Conservation (phyloP, 2,888 invertebrate genomes). For the Ptychoptera albimana region DNA sequence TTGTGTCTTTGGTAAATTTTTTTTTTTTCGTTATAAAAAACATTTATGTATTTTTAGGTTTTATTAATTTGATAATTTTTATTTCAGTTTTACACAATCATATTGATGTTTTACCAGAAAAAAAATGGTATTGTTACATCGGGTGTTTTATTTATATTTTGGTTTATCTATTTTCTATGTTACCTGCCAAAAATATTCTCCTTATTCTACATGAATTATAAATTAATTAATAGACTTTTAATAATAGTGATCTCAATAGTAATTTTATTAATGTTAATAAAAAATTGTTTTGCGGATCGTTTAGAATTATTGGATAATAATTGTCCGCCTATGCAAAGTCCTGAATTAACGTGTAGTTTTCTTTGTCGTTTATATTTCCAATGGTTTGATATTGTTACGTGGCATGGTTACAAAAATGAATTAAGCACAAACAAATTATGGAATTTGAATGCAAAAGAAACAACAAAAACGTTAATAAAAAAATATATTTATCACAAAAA, state of each 20-base stretch:
- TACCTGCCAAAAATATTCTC: constrained; percentile 1
- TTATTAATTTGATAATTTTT: too few relatives aligned
- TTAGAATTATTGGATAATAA: neutral
- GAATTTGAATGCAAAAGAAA: constrained; percentile 34
- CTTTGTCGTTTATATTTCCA: constrained; percentile 35
- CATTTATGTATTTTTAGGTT: too few relatives aligned
- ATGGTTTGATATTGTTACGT: constrained; percentile 37
- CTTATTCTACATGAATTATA: neutral
- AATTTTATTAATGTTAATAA: neutral
- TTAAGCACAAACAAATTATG: constrained; percentile 36
- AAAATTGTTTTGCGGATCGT: constrained; percentile 3
- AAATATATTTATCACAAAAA: constrained; percentile 24
- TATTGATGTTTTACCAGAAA: neutral
- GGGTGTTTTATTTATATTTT: constrained; percentile 2
- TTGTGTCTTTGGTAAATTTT: too few relatives aligned
- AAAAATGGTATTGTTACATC: constrained; percentile 2
- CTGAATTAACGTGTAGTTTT: constrained; percentile 36
- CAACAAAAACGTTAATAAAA: constrained; percentile 28
- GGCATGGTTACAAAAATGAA: constrained; percentile 33
- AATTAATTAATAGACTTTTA: neutral
- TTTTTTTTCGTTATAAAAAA: too few relatives aligned
- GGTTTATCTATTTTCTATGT: neutral
- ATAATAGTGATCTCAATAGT: too few relatives aligned
- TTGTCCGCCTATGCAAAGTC: constrained; percentile 24
- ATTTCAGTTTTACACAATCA: too few relatives aligned